These are phyloP conservation scores for Drosophila serrata DNA, from an alignment of 1,140 invertebrate species.

Conservation along the genomic window DNA sequence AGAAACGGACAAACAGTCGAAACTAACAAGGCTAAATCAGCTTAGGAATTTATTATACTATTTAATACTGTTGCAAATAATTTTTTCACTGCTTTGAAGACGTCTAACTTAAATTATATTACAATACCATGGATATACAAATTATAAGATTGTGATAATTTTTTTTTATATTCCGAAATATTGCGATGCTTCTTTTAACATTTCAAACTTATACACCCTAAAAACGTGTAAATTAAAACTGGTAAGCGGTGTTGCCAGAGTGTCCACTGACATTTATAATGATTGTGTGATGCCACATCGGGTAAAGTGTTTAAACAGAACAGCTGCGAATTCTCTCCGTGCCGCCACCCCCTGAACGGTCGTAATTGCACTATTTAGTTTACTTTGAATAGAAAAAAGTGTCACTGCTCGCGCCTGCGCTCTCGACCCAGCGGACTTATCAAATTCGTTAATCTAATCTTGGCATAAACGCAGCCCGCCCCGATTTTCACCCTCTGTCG, in stretches of 20 bases:
- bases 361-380: conserved; percentile 19
- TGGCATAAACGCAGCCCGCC: conserved; percentile 35
- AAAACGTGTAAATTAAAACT: background rate
- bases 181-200: too few relatives aligned
- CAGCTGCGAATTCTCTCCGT: conserved; percentile 18
- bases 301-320: conserved; percentile 10
- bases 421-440: conserved; percentile 43
- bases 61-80: too few relatives aligned
- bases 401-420: conserved; percentile 60
- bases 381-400: conserved; percentile 20
- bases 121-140: too few relatives aligned
- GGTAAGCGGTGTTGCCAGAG: conserved; percentile 21
- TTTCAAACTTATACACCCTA: background rate
- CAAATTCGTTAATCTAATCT: conserved; percentile 70
- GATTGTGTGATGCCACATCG: conserved; percentile 12
- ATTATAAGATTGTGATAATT: too few relatives aligned
- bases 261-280: conserved; percentile 1
- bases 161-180: too few relatives aligned
- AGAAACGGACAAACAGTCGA: too few relatives aligned
- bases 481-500: background rate
- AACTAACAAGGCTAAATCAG: too few relatives aligned
- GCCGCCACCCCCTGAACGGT: conserved; percentile 7
- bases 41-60: too few relatives aligned
- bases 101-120: too few relatives aligned
- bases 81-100: too few relatives aligned